Base-by-base conservation (phyloP, 2,888 invertebrate species). In the Priocnemis perturbator region DNA sequence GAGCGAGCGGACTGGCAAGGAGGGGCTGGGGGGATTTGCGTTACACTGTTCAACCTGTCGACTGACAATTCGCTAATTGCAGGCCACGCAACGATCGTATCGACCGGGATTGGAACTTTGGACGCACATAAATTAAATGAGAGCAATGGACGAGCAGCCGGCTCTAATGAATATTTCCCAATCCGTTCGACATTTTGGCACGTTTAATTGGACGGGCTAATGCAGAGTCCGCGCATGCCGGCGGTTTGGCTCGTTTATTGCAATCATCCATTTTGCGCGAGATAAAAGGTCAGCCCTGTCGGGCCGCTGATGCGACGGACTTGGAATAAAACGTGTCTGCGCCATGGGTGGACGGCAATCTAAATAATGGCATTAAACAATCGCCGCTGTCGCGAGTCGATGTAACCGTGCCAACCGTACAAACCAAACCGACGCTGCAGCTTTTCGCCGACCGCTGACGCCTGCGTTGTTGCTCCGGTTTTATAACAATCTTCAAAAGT, bases 81-180 rank as follows among this genome's bases (percentile, higher is more conserved):
- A 17, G n/a, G 20, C 17, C 53, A 48, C 9, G n/a, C 23, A 44
- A 37, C 14, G 37, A 11, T 20, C 47, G 37, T 11, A 55, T 21
- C 45, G 44, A 17, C 17, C 14, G 26, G 30, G 50, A 50, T 64
- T 44, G 53, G 20, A 45, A n/a, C 14, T 52, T 23, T 19, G 48
- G 11, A 7, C 30, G 14, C 21, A 52, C 48, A 53, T 69, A 74
- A 71, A 71, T 69, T 67, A 67, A 76, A 70, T 62, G 57, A 67
- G 55, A 67, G 69, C 63, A 62, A 68, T 60, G 30, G 69, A 63
- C 63, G 56, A 68, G 58, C 20, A 56, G 50, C 67, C 19, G 44
- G 52, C 47, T 66, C 67, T 67, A 73, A 68, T 68, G 66, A 70
- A 76, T 70, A 76, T 73, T 75, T 72, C 62, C 61, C 37, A 63